Evolutionary conservation across 2,888 invertebrate species (phyloP), one percentile per base, ranked within the genome.

Genomic region (Cryptus viduatorius): DNA sequence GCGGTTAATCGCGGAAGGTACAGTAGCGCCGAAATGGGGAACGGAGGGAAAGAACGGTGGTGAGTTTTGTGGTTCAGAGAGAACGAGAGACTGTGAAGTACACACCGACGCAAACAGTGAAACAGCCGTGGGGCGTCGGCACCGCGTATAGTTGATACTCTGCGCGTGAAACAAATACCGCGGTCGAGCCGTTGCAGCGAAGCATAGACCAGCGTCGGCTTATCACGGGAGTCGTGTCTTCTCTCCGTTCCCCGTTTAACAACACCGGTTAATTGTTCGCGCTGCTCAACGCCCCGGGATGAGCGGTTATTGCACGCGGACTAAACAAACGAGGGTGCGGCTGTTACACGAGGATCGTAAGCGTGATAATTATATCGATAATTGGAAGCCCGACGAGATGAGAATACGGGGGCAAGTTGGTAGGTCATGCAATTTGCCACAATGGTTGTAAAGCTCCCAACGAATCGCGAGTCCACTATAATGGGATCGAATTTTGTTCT

Each of bases 321-420:
- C 16, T 61, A 24, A 59, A 53, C 67, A 80, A 59, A 67, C 73
- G 44, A 12, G 59, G 14, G 29, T 7, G 31, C 19, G 48, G 29
- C 56, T 61, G 75, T 81, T 81, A 81, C 81, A 14, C 46, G 61
- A 61, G 61, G 75, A 76, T 81, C 68, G 81, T 8, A 24, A 19
- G 56, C 19, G 4, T 24, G 56, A 12, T 56, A 56, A 56, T 56
- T 56, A 56, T 56, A 56, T 56, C 56, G 56, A 56, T 56, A 56
- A 56, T 56, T 56, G 56, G 56, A 56, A 56, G 24, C 56, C 12
- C 24, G 56, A 56, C 56, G 56, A 24, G 56, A 56, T 19, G 56
- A 24, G 56, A 56, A 56, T 56, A 56, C 19, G 10, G 56, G 4
- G 56, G 56, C 24, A 19, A 19, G 24, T 56, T 19, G 56, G 56